Evolutionary conservation across 2,113 vertebrate genomes (phyloP).

Genomic region (Pelvicachromis taeniatus): DNA sequence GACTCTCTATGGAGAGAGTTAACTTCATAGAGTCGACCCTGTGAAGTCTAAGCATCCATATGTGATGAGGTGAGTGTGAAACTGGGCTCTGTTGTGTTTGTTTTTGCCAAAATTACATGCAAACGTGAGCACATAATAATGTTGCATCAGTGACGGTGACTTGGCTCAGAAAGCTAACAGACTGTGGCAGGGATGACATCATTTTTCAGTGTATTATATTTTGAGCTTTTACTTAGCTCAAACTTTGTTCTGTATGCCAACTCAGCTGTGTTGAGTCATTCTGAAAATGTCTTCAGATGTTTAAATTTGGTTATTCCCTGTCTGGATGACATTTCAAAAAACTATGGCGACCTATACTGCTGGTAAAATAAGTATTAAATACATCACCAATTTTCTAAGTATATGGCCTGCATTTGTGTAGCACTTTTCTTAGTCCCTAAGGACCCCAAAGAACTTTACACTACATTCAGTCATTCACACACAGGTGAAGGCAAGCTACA

Average conservation of each 20-base stretch:
- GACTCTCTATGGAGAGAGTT: neutral
- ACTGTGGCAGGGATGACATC: neutral
- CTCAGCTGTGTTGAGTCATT: neutral
- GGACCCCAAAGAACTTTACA: no score
- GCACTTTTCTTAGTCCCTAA: no score
- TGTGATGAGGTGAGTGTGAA: neutral
- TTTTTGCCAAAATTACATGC: neutral
- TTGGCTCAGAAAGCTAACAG: neutral
- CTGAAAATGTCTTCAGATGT: neutral
- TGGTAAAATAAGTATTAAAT: no score
- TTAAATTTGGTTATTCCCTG: neutral
- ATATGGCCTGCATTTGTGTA: no score
- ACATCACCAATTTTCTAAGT: no score
- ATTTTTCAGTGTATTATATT: neutral
- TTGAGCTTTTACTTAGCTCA: neutral
- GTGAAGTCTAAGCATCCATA: neutral
- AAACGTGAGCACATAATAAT: neutral
- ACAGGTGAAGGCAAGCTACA: no score
- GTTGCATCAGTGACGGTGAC: neutral
- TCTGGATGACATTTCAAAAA: neutral
- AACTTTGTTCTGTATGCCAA: neutral
- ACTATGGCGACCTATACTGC: neutral
- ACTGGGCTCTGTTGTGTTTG: neutral
- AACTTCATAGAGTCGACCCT: neutral
- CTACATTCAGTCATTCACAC: no score